A percentile compares a stretch with the other conserved stretches of the same genome.
Evolutionary conservation across 2,888 invertebrate species (phyloP).

Genomic region (Philereme vetulata): DNA sequence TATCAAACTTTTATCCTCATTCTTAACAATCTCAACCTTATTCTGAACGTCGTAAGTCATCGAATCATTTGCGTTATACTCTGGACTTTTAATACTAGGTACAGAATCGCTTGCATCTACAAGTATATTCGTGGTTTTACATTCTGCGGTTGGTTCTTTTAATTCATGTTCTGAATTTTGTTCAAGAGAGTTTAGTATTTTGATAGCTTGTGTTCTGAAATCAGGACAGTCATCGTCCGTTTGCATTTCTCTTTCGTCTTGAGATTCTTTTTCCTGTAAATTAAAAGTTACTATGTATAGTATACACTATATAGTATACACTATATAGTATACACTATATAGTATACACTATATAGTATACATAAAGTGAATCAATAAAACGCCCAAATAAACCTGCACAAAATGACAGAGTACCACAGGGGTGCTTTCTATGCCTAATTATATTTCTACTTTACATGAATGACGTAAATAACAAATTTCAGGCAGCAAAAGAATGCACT

Average conservation of each 20-base stretch:
- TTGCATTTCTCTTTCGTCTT: conserved; percentile 66
- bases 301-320: too few relatives aligned
- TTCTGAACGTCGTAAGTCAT: conserved; percentile 39
- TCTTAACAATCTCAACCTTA: conserved; percentile 32
- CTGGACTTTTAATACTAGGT: conserved; percentile 31
- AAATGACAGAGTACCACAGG: neutral
- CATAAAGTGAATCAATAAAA: too few relatives aligned
- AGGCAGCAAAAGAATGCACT: neutral
- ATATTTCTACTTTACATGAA: conserved; percentile 1
- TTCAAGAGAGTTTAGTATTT: conserved; percentile 22
- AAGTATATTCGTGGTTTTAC: too few relatives aligned
- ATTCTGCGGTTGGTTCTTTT: conserved; percentile 16
- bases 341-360: too few relatives aligned
- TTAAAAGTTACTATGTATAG: neutral
- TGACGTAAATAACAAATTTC: neutral
- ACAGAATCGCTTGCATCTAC: conserved; percentile 5
- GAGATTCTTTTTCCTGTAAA: conserved; percentile 58
- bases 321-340: too few relatives aligned
- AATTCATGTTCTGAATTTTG: conserved; percentile 12
- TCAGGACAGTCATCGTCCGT: conserved; percentile 61
- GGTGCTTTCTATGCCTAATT: neutral
- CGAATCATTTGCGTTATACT: conserved; percentile 16
- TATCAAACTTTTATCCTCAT: conserved; percentile 32
- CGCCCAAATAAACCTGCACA: too few relatives aligned
- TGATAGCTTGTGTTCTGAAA: conserved; percentile 53